Conservation (phyloP, 1,140 invertebrate species). For the Battus philenor region DNA sequence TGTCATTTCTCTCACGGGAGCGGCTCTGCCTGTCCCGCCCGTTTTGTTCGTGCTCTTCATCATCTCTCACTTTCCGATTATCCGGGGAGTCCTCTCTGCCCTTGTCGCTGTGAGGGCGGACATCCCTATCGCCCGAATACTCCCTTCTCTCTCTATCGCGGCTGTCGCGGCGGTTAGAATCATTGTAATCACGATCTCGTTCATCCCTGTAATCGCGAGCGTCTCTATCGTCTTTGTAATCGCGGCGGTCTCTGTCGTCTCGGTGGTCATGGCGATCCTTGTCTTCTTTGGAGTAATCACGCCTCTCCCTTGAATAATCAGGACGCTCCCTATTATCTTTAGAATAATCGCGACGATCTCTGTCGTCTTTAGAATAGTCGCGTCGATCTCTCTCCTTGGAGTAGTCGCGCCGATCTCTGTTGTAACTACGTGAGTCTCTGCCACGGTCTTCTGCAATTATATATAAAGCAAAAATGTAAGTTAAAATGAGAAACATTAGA, state of each 20-base stretch:
- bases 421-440: conserved; percentile 55
- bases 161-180: conserved; percentile 17
- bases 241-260: conserved; percentile 33
- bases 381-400: conserved; percentile 33
- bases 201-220: conserved; percentile 17
- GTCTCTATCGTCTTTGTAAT: conserved; percentile 13
- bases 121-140: conserved; percentile 26
- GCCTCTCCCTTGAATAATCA: conserved; percentile 37
- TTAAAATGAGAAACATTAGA: no score
- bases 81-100: conserved; percentile 14
- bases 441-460: conserved; percentile 60
- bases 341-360: conserved; percentile 23
- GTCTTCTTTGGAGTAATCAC: conserved; percentile 48
- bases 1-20: conserved; percentile 16
- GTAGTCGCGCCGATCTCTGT: conserved; percentile 42
- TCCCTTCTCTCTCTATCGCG: conserved; percentile 25
- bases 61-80: conserved; percentile 6
- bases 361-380: conserved; percentile 32
- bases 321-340: conserved; percentile 33
- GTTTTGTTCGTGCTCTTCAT: conserved; percentile 25
- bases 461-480: no score
- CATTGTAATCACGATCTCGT: no score
- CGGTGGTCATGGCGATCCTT: conserved; percentile 37
- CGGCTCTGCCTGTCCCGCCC: conserved; percentile 19
- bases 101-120: conserved; percentile 20